These are phyloP conservation scores for Panorpa germanica DNA, from an alignment of 2,888 invertebrate species.

Conservation along the genomic window DNA sequence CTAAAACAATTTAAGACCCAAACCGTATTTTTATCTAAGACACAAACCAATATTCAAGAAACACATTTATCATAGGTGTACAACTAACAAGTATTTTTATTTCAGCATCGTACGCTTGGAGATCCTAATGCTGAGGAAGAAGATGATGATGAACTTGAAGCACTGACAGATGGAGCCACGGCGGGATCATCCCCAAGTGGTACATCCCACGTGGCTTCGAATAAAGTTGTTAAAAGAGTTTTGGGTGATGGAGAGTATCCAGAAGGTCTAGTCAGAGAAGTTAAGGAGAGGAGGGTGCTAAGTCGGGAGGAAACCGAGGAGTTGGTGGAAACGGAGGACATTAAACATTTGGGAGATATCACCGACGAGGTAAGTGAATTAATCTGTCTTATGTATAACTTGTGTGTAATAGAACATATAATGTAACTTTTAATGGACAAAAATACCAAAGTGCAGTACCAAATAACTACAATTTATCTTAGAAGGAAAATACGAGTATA, in stretches of 20 bases:
- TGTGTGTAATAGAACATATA: too few relatives aligned
- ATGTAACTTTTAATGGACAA: slow-evolving; percentile 1
- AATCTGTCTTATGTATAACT: too few relatives aligned
- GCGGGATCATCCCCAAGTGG: slow-evolving; percentile 21
- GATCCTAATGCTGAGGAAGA: slow-evolving; percentile 3
- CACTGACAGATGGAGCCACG: slow-evolving; percentile 7
- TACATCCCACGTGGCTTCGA: slow-evolving; percentile 24
- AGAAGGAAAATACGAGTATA: too few relatives aligned
- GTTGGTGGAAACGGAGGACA: slow-evolving; percentile 66
- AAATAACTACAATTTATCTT: too few relatives aligned
- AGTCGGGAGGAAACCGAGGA: slow-evolving; percentile 71
- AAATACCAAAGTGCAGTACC: too few relatives aligned
- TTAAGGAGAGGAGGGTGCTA: slow-evolving; percentile 57
- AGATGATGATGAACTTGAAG: slow-evolving; percentile 1
- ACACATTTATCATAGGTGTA: not conserved
- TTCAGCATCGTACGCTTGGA: slow-evolving; percentile 8
- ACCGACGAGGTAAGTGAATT: slow-evolving; percentile 59
- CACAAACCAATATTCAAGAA: too few relatives aligned
- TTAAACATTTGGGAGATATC: slow-evolving; percentile 65
- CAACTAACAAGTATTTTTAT: slow-evolving; percentile 11
- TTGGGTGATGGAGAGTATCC: slow-evolving; percentile 43
- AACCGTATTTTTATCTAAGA: too few relatives aligned
- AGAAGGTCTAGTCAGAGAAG: slow-evolving; percentile 63
- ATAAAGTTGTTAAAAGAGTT: slow-evolving; percentile 19
- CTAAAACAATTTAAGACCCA: slow-evolving; percentile 9